phyloP scores from a whole-genome alignment of 2,888 invertebrate species.

The Dilophus febrilis region DNA sequence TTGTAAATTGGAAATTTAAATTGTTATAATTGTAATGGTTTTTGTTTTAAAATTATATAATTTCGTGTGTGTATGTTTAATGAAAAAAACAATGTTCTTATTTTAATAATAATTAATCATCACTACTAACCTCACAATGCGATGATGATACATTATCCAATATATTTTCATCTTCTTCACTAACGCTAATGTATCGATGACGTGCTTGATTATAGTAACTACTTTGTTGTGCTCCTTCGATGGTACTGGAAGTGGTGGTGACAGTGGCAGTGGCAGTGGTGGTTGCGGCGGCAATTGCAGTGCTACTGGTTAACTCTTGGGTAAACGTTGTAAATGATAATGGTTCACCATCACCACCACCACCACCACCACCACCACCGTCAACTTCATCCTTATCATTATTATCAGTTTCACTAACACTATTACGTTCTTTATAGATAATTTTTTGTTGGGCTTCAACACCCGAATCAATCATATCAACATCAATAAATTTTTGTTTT shows the following conservation, averaged over 20 bases:
- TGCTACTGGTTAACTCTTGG: background rate
- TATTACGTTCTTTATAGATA: conserved; percentile 20
- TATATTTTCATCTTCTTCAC: conserved; percentile 24
- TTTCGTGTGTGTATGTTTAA: too few species aligned
- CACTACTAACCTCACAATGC: conserved; percentile 2
- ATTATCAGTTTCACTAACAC: conserved; percentile 11
- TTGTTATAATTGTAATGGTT: too few species aligned
- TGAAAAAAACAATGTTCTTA: background rate
- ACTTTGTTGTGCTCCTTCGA: too few species aligned
- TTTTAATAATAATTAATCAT: too few species aligned
- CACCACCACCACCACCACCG: conserved; percentile 14
- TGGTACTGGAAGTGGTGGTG: background rate
- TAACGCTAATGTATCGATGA: conserved; percentile 24
- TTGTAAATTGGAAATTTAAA: too few species aligned
- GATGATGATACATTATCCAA: conserved; percentile 1
- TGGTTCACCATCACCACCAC: conserved; percentile 22
- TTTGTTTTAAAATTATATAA: too few species aligned
- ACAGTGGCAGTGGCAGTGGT: background rate
- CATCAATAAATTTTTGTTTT: conserved; percentile 1
- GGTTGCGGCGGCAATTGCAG: background rate
- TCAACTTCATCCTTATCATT: conserved; percentile 15
- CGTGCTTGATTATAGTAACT: conserved; percentile 16
- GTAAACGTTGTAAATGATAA: conserved; percentile 14
- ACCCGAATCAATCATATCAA: conserved; percentile 12
- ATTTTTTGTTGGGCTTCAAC: conserved; percentile 6